These are phyloP conservation scores for Gibbula magus DNA, from an alignment of 2,888 invertebrate species.

Conservation along the genomic window DNA sequence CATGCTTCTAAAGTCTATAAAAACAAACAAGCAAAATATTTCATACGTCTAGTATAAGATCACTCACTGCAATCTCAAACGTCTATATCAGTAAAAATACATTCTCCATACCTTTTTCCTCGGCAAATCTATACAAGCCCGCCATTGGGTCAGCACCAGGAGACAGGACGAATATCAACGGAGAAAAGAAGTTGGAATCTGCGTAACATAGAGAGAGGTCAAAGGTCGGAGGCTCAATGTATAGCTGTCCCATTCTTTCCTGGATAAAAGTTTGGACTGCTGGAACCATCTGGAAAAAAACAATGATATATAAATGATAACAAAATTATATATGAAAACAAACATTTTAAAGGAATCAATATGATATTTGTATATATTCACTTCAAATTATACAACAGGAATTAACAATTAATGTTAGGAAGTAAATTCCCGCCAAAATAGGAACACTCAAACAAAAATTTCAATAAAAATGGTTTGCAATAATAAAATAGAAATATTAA, in stretches of 20 bases:
- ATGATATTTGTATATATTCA: background rate
- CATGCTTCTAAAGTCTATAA: too few species aligned
- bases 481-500: background rate
- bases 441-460: background rate
- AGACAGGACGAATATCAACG: slow-evolving; percentile 74
- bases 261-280: slow-evolving; percentile 72
- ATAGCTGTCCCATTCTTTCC: slow-evolving; percentile 70
- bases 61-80: too few species aligned
- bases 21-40: too few species aligned
- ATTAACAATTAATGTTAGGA: background rate
- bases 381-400: background rate
- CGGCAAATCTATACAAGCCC: slow-evolving; percentile 72
- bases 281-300: slow-evolving; percentile 67
- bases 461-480: background rate
- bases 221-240: slow-evolving; percentile 74
- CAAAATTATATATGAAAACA: background rate
- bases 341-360: background rate
- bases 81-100: background rate
- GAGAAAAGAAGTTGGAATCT: slow-evolving; percentile 71
- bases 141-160: slow-evolving; percentile 75
- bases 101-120: slow-evolving; percentile 67
- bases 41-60: too few species aligned
- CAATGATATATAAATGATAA: background rate
- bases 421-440: background rate
- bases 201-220: slow-evolving; percentile 72